phyloP scores from a whole-genome alignment of 2,113 vertebrate species.

The Hydrochoerus hydrochaeris region DNA sequence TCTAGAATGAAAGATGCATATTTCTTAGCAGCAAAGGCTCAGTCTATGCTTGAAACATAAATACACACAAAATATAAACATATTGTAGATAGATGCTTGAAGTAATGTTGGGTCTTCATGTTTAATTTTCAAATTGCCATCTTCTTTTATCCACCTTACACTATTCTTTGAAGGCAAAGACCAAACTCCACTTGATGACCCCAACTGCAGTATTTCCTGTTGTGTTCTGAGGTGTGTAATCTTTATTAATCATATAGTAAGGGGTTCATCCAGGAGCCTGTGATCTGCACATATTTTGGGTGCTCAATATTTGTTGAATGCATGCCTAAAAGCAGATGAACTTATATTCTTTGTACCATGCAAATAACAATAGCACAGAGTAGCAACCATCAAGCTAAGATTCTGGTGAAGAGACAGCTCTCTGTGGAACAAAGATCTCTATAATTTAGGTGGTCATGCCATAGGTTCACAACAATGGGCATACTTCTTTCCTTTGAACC shows the following conservation, averaged over 20 bases:
- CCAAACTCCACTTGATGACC: neutral
- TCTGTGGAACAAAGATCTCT: neutral
- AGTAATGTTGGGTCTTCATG: neutral
- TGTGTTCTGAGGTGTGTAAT: neutral
- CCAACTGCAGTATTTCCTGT: fast-evolving
- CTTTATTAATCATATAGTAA: neutral
- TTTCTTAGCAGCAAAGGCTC: neutral
- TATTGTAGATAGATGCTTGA: neutral
- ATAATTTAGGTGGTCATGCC: too few species aligned
- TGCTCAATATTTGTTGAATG: neutral
- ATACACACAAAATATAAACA: neutral
- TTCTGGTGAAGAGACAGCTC: neutral
- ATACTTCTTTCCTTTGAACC: neutral
- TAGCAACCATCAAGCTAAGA: too few species aligned
- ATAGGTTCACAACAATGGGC: neutral
- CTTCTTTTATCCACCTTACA: neutral
- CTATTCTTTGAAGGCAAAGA: neutral
- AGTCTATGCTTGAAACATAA: neutral
- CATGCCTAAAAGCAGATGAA: neutral
- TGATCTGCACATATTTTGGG: neutral
- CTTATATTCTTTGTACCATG: neutral
- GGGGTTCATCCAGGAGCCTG: neutral
- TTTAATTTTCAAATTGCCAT: neutral
- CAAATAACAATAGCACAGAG: neutral
- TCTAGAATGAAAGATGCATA: neutral